phyloP scores from a whole-genome alignment of 2,113 vertebrate genomes.

The Lepus timidus region DNA sequence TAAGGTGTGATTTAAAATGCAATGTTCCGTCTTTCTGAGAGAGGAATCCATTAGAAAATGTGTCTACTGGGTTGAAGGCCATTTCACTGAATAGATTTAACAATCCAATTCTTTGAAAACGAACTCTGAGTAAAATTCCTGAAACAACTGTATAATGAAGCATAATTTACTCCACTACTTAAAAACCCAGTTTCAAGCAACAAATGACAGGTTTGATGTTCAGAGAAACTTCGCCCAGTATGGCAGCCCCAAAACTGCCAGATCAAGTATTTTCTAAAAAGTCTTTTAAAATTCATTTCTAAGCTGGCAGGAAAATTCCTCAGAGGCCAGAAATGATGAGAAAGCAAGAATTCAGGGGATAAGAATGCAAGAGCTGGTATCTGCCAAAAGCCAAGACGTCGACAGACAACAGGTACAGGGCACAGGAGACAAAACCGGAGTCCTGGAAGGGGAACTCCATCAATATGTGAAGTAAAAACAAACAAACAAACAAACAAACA shows the following conservation, averaged over 20 bases:
- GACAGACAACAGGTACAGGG: not conserved
- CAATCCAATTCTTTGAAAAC: slow-evolving; percentile 43
- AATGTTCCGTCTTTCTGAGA: slow-evolving; percentile 14
- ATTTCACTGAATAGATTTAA: slow-evolving; percentile 54
- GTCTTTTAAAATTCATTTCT: slow-evolving; percentile 48
- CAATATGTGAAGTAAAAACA: not conserved
- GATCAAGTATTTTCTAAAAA: not conserved
- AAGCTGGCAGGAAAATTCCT: slow-evolving; percentile 30
- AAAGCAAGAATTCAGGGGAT: not conserved
- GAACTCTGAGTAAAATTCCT: not conserved
- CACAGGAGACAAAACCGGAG: not conserved
- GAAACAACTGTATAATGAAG: not conserved
- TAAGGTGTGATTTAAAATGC: slow-evolving; percentile 49
- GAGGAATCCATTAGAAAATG: not conserved
- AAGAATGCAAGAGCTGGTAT: not conserved
- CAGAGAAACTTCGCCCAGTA: not conserved
- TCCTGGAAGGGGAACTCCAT: not conserved
- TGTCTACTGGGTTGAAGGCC: not conserved
- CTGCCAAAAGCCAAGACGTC: not conserved
- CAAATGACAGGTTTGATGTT: not conserved
- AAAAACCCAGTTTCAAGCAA: slow-evolving; percentile 30
- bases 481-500: not conserved
- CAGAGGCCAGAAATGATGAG: slow-evolving; percentile 30
- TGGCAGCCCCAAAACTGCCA: not conserved
- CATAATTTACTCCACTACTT: not conserved